Evolutionary conservation across 2,113 vertebrate genomes (phyloP), one percentile per base, ranked within the genome.

Genomic region (Kryptolebias marmoratus): DNA sequence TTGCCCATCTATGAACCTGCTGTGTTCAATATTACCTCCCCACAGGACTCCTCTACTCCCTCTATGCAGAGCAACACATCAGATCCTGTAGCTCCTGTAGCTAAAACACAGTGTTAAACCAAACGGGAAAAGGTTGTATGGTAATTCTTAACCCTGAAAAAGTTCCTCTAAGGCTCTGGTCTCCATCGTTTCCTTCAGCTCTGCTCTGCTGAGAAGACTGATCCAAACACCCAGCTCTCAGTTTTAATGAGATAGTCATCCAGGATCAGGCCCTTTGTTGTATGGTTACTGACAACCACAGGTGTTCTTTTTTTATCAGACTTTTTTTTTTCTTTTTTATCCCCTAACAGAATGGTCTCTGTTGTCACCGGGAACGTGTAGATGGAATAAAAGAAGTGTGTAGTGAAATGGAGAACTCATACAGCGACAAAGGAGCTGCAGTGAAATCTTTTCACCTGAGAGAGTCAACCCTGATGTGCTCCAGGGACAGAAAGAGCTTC

Each of bases 11-110:
- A 71, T 76, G 59, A 78, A 77, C 88, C 90, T 75, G 91, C 90
- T 90, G 91, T 55, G 87, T 87, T 83, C 73, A 86, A 89, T 90
- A 91, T 90, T 88, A 90, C 75, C 71, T 83, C 69, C 71, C 91
- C 67, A 75, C 89, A 75, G 90, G 88, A 79, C 59, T 72, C 65
- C 77, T 71, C 80, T 61, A 62, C 62, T 66, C 73, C 44, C 78
- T 78, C 83, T 78, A 65, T 76, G 88, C 76, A 75, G 68, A 50
- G 32, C 62, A 55, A 77, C 84, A 86, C 77, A 73, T 80, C 30
- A 49, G 70, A 73, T 81, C 28, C 67, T 59, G 48, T 66, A 60
- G 70, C 66, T 56, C 28, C 67, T 59, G 48, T 66, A 60, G 70
- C 66, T 56, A 57, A 36, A 70, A 71, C 58, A 73, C 66, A 57